Conservation (phyloP, 2,113 vertebrate species). For the Rana temporaria region DNA sequence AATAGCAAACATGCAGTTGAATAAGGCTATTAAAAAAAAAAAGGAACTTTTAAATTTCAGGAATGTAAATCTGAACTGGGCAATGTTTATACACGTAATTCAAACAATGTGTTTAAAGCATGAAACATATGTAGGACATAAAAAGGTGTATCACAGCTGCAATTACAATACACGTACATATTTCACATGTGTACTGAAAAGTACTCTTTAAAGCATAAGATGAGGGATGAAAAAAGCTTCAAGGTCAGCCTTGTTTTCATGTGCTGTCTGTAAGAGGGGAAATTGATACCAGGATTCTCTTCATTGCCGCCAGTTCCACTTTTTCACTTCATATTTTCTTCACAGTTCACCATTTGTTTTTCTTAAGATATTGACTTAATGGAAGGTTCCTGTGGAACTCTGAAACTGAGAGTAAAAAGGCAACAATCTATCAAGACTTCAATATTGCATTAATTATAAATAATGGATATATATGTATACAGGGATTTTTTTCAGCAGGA, state of each 20-base stretch:
- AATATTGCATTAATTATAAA: not conserved
- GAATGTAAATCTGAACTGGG: not conserved
- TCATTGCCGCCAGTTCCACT: not conserved
- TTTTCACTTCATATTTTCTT: slow-evolving; percentile 22
- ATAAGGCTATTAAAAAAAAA: too few species aligned
- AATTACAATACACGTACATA: not conserved
- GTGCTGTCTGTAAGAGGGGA: slow-evolving; percentile 1
- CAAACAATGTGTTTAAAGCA: slow-evolving; percentile 25
- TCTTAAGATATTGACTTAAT: not conserved
- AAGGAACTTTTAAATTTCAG: not conserved
- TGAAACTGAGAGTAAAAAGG: too few species aligned
- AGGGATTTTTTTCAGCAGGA: too few species aligned
- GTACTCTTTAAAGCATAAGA: not conserved
- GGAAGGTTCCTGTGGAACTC: not conserved
- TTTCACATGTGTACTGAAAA: slow-evolving; percentile 8
- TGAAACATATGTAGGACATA: slow-evolving; percentile 19
- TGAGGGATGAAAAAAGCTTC: not conserved
- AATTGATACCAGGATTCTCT: slow-evolving; percentile 18
- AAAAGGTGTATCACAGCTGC: not conserved
- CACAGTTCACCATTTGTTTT: slow-evolving; percentile 20
- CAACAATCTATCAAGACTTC: not conserved
- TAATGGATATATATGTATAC: too few species aligned
- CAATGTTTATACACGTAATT: slow-evolving; percentile 19
- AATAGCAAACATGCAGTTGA: too few species aligned
- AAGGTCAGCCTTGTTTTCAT: slow-evolving; percentile 17